These are phyloP conservation scores for Rousettus madagascariensis DNA, from an alignment of 2,797 vertebrate species.

Conservation along the genomic window DNA sequence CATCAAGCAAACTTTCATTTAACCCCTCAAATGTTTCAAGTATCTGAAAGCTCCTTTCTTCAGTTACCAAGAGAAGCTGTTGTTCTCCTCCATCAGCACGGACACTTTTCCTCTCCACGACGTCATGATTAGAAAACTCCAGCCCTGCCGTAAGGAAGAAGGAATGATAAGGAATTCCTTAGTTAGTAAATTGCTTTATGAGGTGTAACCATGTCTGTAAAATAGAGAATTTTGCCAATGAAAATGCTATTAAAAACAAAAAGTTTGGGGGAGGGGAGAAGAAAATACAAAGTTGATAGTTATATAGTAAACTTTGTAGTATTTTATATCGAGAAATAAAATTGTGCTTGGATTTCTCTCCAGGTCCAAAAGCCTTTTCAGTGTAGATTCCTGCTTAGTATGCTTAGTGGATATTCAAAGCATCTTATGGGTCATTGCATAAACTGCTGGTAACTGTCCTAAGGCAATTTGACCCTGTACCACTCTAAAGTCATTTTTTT, in stretches of 20 bases:
- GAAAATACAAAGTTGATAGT: not conserved
- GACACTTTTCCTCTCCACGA: not conserved
- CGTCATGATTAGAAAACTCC: constrained; percentile 62
- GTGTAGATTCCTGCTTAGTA: not conserved
- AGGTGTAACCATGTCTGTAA: constrained; percentile 15
- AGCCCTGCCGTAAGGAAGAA: not conserved
- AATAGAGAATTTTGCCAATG: constrained; percentile 16
- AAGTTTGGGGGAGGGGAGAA: not conserved
- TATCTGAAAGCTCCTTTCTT: constrained; percentile 42
- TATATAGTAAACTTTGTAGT: not conserved
- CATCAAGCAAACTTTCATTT: constrained; percentile 38
- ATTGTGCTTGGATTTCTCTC: not conserved
- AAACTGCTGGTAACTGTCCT: not conserved
- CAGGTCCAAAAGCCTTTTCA: not conserved
- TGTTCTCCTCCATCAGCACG: not conserved
- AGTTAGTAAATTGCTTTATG: constrained; percentile 51
- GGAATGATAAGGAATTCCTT: constrained; percentile 52
- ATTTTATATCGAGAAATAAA: not conserved
- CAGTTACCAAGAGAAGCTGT: not conserved
- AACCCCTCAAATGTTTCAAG: constrained; percentile 57
- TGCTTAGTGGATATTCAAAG: not conserved
- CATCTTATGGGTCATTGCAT: not conserved
- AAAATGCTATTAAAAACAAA: constrained; percentile 4
- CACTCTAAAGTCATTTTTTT: not conserved
- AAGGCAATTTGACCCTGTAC: not conserved